A percentile compares a stretch with the other conserved stretches of the same genome.
Conservation (phyloP, 2,113 vertebrate species). For the Smithornis capensis region DNA sequence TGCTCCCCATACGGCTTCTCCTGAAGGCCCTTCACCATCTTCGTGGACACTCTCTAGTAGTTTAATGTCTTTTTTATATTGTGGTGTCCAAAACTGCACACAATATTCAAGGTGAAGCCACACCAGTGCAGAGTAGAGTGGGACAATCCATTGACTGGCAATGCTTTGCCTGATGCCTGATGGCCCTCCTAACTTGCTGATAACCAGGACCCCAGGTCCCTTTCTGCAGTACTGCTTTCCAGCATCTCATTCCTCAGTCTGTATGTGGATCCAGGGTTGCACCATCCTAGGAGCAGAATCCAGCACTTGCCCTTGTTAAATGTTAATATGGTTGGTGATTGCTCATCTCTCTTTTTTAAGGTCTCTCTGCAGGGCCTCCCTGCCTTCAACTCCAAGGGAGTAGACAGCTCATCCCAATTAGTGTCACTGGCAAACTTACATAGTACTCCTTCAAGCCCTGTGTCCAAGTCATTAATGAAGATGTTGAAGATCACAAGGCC, state of each 20-base stretch:
- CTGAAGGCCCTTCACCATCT: neutral
- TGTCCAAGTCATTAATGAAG: neutral
- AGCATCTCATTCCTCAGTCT: neutral
- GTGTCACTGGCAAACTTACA: neutral
- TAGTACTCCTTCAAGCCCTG: rapidly evolving
- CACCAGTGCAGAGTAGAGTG: rapidly evolving
- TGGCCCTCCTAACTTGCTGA: neutral
- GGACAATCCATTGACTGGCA: rapidly evolving
- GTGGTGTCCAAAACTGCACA: neutral
- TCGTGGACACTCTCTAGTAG: neutral
- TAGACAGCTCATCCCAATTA: neutral
- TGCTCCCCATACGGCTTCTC: neutral
- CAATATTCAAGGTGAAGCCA: rapidly evolving
- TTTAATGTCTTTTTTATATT: neutral
- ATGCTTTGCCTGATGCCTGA: neutral
- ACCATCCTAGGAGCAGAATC: neutral
- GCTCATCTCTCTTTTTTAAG: neutral
- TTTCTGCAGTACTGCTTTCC: neutral
- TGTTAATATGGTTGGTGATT: neutral
- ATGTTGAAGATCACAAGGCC: neutral
- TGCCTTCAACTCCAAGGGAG: neutral
- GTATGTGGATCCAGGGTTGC: neutral
- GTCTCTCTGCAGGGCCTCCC: neutral
- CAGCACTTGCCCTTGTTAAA: rapidly evolving
- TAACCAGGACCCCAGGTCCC: rapidly evolving